These are phyloP conservation scores for Rhodeus uyekii DNA, from an alignment of 2,797 vertebrate genomes.

Conservation along the genomic window DNA sequence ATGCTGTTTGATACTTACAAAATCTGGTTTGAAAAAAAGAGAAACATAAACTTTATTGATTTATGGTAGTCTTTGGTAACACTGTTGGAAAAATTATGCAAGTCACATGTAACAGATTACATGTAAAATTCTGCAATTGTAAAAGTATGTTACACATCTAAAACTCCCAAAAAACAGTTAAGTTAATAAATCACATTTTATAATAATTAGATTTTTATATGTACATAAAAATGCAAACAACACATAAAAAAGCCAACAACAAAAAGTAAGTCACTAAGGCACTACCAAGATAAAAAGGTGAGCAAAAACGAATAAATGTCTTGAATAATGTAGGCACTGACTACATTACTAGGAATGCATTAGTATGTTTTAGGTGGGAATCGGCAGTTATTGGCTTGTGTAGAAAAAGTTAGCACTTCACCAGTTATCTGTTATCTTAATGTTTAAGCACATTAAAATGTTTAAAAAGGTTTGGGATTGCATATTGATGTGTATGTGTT, in stretches of 20 bases:
- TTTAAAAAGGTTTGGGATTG: not conserved
- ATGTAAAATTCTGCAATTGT: slow-evolving; percentile 5
- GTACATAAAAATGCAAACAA: not conserved
- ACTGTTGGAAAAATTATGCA: slow-evolving; percentile 16
- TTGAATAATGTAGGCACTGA: slow-evolving; percentile 6
- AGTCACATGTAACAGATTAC: slow-evolving; percentile 12
- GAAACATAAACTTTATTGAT: slow-evolving; percentile 21
- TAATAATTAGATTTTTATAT: not conserved
- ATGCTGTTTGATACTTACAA: not conserved
- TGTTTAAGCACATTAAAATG: not conserved
- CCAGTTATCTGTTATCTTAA: not conserved
- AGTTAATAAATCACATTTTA: not conserved
- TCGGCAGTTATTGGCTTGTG: not conserved
- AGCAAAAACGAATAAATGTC: no score
- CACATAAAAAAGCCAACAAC: not conserved
- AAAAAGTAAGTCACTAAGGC: slow-evolving; percentile 2
- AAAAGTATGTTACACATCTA: slow-evolving; percentile 27
- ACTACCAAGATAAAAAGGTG: not conserved
- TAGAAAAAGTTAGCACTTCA: not conserved
- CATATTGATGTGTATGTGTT: not conserved
- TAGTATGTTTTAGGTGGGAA: not conserved
- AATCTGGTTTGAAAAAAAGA: slow-evolving; percentile 14
- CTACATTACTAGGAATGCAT: not conserved
- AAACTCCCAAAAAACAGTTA: slow-evolving; percentile 8
- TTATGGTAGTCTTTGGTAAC: slow-evolving; percentile 28